Conservation (phyloP, 1,140 invertebrate species). For the Drosophila equinoxialis region DNA sequence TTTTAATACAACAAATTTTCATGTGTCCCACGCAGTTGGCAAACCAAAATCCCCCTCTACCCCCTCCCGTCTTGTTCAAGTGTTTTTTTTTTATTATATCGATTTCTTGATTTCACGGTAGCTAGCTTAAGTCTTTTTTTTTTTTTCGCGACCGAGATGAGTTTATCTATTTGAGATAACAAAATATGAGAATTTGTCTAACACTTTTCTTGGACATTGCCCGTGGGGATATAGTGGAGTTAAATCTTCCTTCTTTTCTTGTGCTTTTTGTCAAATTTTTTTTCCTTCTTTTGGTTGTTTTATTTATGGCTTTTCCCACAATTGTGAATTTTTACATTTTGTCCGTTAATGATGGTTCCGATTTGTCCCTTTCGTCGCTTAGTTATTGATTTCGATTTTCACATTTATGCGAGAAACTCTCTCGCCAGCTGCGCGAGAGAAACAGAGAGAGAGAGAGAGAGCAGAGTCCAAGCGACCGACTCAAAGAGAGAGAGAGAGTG, state of each 20-base stretch:
- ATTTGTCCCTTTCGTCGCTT: constrained; percentile 45
- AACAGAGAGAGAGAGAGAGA: no score
- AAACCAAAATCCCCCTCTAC: constrained; percentile 20
- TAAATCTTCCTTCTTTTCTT: constrained; percentile 6
- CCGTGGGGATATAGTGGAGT: constrained; percentile 8
- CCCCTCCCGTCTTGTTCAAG: neutral
- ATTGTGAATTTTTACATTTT: constrained; percentile 27
- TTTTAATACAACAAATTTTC: neutral
- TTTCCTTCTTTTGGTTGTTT: constrained; percentile 10
- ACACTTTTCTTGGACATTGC: constrained; percentile 77
- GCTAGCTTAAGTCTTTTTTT: neutral
- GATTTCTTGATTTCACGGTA: constrained; percentile 34
- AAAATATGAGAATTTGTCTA: constrained; percentile 56
- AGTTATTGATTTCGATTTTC: constrained; percentile 82
- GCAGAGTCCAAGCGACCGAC: neutral
- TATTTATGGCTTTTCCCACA: constrained; percentile 31
- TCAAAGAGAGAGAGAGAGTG: constrained; percentile 31
- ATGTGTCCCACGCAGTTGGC: constrained; percentile 23
- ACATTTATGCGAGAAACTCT: constrained; percentile 59
- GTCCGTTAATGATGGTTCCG: constrained; percentile 22
- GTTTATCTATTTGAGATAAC: constrained; percentile 29
- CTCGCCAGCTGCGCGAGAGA: constrained; percentile 40
- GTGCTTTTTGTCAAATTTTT: constrained; percentile 18
- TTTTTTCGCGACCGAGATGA: constrained; percentile 18
- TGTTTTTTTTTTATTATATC: constrained; percentile 24